Base-by-base conservation (phyloP, 2,797 vertebrate species). In the Sebastes matsubarae region DNA sequence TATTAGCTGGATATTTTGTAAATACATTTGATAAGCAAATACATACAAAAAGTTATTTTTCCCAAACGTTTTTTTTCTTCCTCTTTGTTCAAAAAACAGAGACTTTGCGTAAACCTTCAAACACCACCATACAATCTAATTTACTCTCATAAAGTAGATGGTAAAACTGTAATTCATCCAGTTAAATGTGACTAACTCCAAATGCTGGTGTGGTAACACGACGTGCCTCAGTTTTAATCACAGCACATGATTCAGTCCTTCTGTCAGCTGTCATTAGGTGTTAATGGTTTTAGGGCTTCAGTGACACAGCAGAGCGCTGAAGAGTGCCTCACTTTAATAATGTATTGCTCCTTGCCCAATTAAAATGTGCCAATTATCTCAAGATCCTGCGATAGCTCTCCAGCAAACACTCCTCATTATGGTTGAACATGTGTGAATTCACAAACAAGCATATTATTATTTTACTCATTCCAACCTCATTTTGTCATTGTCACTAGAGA, bases 361-460 rank as follows among this genome's bases (percentile, higher is more conserved):
- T 93, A 92, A 93, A 91, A 92, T 84, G 89, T 85, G 86, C 79
- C 91, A 93, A 88, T 93, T 93, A 93, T 84, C 75, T 83, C 36
- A 52, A 83, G 81, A 88, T 91, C 80, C 86, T 89, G 86, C 70
- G 81, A 90, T 73, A 72, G 83, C 76, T 84, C 88, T 87, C 84
- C 72, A 82, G 70, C 78, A 87, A 87, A 83, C 72, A 64, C 60
- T 78, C 69, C 69, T 81, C 76, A 59, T 82, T 75, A 75, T 50
- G 66, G 68, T 20, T 55, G 20, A 73, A 83, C 67, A 79, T 85
- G 82, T 81, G 74, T 73, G 64, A 74, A 86, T 84, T 83, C 83
- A 88, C 80, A 89, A 92, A 89, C 82, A 87, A 88, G 79, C 81
- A 72, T 69, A 65, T 83, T 76, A 68, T 87, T 70, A 75, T 32